Conservation (phyloP, 2,797 vertebrate species). For the Erithacus rubecula region DNA sequence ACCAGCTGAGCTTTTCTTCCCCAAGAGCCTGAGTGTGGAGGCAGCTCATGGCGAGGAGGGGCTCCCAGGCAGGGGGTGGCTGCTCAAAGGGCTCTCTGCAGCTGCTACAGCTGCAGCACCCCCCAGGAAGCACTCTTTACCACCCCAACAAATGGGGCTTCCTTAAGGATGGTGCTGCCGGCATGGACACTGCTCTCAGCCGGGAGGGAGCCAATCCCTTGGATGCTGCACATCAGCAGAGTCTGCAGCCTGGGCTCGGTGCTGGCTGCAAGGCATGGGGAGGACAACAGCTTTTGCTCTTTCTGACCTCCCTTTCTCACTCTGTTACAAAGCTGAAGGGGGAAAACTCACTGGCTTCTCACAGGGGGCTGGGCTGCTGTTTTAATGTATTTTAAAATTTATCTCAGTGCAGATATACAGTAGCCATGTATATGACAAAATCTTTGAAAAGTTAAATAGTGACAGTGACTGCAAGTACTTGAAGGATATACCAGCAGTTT, state of each 20-base stretch:
- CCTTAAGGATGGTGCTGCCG: neutral
- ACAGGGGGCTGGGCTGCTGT: fast-evolving
- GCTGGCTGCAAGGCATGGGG: neutral
- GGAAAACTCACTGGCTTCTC: neutral
- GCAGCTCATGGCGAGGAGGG: neutral
- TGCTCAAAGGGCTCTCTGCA: neutral
- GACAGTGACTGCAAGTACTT: neutral
- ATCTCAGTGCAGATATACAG: neutral
- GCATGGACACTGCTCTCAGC: fast-evolving
- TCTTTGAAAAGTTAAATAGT: neutral
- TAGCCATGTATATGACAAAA: neutral
- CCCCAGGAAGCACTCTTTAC: neutral
- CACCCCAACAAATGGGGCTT: fast-evolving
- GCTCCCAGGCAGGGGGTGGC: fast-evolving
- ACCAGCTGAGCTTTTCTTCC: fast-evolving
- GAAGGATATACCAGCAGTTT: neutral
- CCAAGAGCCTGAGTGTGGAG: neutral
- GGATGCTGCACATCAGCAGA: fast-evolving
- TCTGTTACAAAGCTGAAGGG: neutral
- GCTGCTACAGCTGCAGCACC: fast-evolving
- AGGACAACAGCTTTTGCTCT: neutral
- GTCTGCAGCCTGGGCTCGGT: neutral
- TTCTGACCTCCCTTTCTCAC: neutral
- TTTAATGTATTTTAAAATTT: neutral
- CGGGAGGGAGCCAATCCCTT: neutral